Evolutionary conservation across 2,888 invertebrate species (phyloP), one percentile per base, ranked within the genome.

Genomic region (Thumatha senex): DNA sequence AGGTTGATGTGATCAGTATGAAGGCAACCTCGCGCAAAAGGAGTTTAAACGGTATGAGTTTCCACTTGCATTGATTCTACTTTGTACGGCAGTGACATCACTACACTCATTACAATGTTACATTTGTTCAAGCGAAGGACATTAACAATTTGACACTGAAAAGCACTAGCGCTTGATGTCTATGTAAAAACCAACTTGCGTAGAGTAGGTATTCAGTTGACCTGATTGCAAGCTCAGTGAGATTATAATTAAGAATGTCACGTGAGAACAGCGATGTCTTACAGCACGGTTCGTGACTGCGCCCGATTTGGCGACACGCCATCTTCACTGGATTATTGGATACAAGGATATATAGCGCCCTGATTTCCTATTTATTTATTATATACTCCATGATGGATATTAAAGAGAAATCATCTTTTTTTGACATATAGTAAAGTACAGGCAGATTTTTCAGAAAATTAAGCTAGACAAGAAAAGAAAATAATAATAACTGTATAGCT

Each of bases 191-290:
- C 3, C 33, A 15, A 29, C 7, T 44, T 35, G 36, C 36, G 30
- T 45, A 49, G 49, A 72, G 66, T n/a, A n/a, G n/a, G n/a, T 58
- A 53, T 67, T 63, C 53, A 65, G 58, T 60, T 80, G 81, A 80
- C 80, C 81, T 68, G 74, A 67, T 78, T 84, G 75, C 53, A 55
- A 66, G 73, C 72, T 67, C 45, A 64, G 65, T 64, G 63, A 77
- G 78, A 79, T 82, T 78, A 82, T 81, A 86, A 86, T 84, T 84
- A 86, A 84, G 78, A 82, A 74, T 81, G 82, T 84, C 81, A 84
- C 79, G 84, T 83, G 83, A 84, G 82, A 83, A 81, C 72, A 67
- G 74, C 70, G 72, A 63, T 63, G 61, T 66, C 57, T 61, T 58
- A 58, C 45, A 46, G 33, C 73, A 69, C 70, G 68, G 73, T 83